Evolutionary conservation across 2,888 invertebrate genomes (phyloP), one percentile per base, ranked within the genome.

Genomic region (Mamestra brassicae): DNA sequence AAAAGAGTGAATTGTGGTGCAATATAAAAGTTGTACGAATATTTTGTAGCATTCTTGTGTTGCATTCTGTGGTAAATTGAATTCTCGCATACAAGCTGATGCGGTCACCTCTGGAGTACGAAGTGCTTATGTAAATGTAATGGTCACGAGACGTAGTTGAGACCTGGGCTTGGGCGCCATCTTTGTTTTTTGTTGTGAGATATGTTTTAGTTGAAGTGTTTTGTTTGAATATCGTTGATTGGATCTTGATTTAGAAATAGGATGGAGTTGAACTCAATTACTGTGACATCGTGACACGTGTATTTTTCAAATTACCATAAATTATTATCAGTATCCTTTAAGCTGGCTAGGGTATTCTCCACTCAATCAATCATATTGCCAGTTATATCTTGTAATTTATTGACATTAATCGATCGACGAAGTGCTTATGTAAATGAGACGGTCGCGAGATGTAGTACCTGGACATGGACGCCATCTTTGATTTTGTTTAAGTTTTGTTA

Each of bases 31-130:
- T 87, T 76, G 76, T 60, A 70, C 65, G 82, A 81, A 87, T 85
- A 83, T 85, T 85, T 85, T 80, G 80, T 80, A 71, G 68, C 69
- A 82, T 84, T 86, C 80, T 84, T 85, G 81, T 81, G 81, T 61
- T 80, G 80, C 80, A 81, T 81, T 83, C 79, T 82, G 83, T 70
- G 74, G 83, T 83, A 89, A 90, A 90, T 89, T 90, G 88, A 89
- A 91, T 88, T 89, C 81, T 76, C 65, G 65, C 65, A 55, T 81
- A 74, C 76, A 69, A 78, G 54, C 74, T 77, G 85, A 85, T 80
- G 85, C 80, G 89, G 88, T 87, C 85, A 88, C 80, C 83, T 81
- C 76, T 64, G 73, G 74, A 71, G 73, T 68, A 78, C 58, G 63
- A 67, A 85, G 71, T 83, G 45, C 69, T 74, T 78, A 78, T 82